Evolutionary conservation across 2,888 invertebrate species (phyloP).

Genomic region (Acholoe squamosa): DNA sequence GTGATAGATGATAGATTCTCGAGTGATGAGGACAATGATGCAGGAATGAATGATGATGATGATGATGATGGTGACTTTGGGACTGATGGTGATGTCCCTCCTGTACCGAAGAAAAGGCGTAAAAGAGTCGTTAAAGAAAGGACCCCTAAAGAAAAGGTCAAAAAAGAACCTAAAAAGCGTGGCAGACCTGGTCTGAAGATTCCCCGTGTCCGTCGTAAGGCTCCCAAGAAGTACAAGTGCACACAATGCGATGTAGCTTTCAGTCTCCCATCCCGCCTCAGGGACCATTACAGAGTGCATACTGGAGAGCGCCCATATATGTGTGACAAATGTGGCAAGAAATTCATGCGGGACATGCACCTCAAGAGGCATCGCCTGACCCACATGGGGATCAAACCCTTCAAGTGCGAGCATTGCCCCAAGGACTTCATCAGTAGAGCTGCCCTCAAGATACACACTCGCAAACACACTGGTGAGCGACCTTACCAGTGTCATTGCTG

Average conservation of each 20-base stretch:
- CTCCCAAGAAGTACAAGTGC: constrained; percentile 32
- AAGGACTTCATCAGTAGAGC: constrained; percentile 38
- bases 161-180: not conserved
- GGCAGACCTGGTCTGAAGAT: not conserved
- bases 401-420: constrained; percentile 18
- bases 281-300: constrained; percentile 34
- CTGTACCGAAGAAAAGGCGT: not conserved
- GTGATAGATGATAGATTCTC: not conserved
- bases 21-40: constrained; percentile 20
- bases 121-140: not conserved
- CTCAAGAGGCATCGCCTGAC: constrained; percentile 47
- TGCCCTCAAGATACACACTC: not conserved
- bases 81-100: too few relatives aligned
- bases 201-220: not conserved
- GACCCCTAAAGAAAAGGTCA: too few relatives aligned
- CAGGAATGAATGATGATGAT: not conserved
- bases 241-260: constrained; percentile 40
- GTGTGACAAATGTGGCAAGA: constrained; percentile 46
- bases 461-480: constrained; percentile 55
- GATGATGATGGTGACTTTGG: not conserved
- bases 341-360: constrained; percentile 52
- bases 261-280: constrained; percentile 33
- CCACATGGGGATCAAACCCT: constrained; percentile 39
- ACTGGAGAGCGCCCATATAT: constrained; percentile 48
- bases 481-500: constrained; percentile 47